These are phyloP conservation scores for Ambastaia sidthimunki DNA, from an alignment of 2,797 vertebrate species.

Conservation along the genomic window DNA sequence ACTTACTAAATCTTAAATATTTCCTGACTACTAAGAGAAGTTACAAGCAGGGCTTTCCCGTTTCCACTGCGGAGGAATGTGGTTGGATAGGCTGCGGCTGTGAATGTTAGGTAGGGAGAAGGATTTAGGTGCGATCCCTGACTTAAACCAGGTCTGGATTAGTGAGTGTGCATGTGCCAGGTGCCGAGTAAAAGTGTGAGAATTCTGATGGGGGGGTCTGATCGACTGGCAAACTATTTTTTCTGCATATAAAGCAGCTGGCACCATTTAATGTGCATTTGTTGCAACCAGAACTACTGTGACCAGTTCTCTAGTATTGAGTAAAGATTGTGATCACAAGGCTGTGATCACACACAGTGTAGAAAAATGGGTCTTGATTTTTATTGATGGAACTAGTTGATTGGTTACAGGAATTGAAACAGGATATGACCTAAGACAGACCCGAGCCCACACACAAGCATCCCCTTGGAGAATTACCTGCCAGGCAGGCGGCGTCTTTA, in stretches of 20 bases:
- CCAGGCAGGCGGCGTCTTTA: not conserved
- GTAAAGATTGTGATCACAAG: too few species aligned
- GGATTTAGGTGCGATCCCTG: slow-evolving; percentile 48
- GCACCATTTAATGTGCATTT: not conserved
- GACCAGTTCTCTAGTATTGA: not conserved
- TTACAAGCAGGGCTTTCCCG: slow-evolving; percentile 49
- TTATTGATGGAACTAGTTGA: not conserved
- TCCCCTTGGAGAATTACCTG: not conserved
- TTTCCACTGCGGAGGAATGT: slow-evolving; percentile 50
- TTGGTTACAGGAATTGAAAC: not conserved
- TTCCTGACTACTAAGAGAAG: slow-evolving; percentile 43
- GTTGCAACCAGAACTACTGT: not conserved
- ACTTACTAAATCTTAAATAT: slow-evolving; percentile 40
- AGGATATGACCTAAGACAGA: not conserved
- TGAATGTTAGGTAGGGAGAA: slow-evolving; percentile 32
- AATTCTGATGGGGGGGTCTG: slow-evolving; percentile 35
- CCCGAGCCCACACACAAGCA: not conserved
- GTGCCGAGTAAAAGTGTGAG: slow-evolving; percentile 32
- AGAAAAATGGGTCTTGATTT: not conserved
- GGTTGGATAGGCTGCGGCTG: slow-evolving; percentile 17
- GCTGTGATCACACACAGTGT: not conserved
- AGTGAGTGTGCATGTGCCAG: slow-evolving; percentile 36
- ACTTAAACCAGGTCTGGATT: slow-evolving; percentile 48
- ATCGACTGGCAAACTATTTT: slow-evolving; percentile 33
- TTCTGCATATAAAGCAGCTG: slow-evolving; percentile 17